Percentiles rank a stretch among this genome's conserved stretches.
Conservation (phyloP, 2,888 invertebrate genomes). For the Calameuta filiformis region DNA sequence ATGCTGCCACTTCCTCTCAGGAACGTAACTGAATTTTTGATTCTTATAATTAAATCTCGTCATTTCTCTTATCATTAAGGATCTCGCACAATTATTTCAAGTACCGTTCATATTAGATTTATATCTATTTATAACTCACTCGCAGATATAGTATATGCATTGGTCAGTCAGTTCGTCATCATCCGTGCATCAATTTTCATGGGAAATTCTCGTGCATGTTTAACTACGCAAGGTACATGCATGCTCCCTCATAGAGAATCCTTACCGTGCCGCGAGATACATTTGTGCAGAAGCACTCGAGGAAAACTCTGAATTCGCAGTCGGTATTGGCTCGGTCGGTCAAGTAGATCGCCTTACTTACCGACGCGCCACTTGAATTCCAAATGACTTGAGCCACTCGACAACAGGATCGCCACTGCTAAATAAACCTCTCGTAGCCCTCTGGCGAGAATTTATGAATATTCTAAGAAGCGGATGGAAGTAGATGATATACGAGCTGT, state of each 20-base stretch:
- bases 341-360: neutral
- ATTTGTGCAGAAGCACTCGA: neutral
- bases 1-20: neutral
- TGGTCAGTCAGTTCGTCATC: neutral
- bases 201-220: neutral
- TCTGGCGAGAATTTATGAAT: conserved; percentile 17
- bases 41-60: neutral
- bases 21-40: neutral
- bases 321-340: neutral
- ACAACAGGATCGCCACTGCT: conserved; percentile 37
- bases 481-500: neutral
- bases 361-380: neutral
- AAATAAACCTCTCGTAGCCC: conserved; percentile 11
- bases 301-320: neutral
- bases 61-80: neutral
- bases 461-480: conserved; percentile 34
- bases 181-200: neutral
- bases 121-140: neutral
- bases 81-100: neutral
- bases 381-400: conserved; percentile 18
- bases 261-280: neutral
- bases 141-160: neutral
- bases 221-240: neutral
- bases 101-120: neutral
- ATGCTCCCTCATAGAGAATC: neutral